Conservation (phyloP, 2,888 invertebrate species). For the Stenichneumon culpator region DNA sequence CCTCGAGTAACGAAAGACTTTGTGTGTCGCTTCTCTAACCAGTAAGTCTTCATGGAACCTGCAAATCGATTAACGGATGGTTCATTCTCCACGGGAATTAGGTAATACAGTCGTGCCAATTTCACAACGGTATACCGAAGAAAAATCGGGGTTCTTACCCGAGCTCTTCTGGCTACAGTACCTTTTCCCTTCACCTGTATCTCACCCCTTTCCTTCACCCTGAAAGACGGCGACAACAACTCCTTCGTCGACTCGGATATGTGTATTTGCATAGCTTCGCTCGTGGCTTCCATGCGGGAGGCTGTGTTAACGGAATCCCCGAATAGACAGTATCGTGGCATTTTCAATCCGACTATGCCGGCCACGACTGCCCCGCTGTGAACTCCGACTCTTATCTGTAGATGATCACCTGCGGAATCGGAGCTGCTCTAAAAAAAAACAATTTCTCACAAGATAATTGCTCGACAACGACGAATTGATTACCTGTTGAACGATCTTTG, state of each 20-base stretch:
- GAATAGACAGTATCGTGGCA: slow-evolving; percentile 94
- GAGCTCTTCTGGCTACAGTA: slow-evolving; percentile 76
- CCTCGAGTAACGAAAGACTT: slow-evolving; percentile 86
- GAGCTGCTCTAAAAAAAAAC: background rate
- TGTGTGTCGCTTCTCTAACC: slow-evolving; percentile 92
- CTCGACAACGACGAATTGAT: background rate
- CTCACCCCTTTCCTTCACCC: slow-evolving; percentile 92
- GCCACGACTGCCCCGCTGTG: slow-evolving; percentile 97
- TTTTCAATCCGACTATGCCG: slow-evolving; percentile 97
- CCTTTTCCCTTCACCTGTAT: slow-evolving; percentile 97
- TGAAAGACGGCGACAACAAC: slow-evolving; percentile 91
- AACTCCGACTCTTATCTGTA: slow-evolving; percentile 94
- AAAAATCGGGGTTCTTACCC: too few species aligned
- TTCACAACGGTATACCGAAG: too few species aligned
- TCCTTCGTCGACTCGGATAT: slow-evolving; percentile 96
- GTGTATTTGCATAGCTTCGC: slow-evolving; percentile 97
- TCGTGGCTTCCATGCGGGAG: slow-evolving; percentile 96
- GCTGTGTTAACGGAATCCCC: slow-evolving; percentile 97
- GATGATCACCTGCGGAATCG: slow-evolving; percentile 88
- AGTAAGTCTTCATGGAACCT: slow-evolving; percentile 96
- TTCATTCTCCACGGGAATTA: too few species aligned
- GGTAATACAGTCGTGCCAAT: too few species aligned
- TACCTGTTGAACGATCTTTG: slow-evolving; percentile 96
- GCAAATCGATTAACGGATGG: background rate
- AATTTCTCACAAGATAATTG: background rate